phyloP scores from a whole-genome alignment of 2,113 vertebrate genomes.

The Crotalus tigris region DNA sequence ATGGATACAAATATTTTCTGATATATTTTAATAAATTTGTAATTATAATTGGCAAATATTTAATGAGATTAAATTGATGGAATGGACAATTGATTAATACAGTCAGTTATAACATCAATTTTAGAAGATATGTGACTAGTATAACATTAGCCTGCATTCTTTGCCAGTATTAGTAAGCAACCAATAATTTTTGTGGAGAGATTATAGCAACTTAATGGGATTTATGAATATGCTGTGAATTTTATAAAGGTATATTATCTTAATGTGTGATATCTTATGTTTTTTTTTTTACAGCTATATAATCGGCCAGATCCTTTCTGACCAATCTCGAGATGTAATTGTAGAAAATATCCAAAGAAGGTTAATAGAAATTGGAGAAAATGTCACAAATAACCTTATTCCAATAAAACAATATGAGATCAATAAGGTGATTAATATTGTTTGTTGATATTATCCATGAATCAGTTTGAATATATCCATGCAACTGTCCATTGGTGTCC shows the following conservation, averaged over 20 bases:
- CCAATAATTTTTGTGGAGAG: neutral
- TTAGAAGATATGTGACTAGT: neutral
- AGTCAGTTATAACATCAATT: neutral
- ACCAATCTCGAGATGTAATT: constrained; percentile 88
- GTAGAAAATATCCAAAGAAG: constrained; percentile 96
- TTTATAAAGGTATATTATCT: neutral
- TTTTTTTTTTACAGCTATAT: constrained; percentile 78
- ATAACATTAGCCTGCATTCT: neutral
- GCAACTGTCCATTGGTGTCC: neutral
- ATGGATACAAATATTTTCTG: neutral
- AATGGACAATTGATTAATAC: neutral
- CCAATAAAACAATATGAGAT: constrained; percentile 89
- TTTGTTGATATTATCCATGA: neutral
- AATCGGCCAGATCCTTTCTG: constrained; percentile 94
- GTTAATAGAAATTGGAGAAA: constrained; percentile 90
- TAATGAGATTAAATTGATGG: neutral
- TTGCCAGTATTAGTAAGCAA: neutral
- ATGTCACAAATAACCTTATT: constrained; percentile 77
- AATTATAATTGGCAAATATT: neutral
- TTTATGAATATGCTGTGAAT: neutral
- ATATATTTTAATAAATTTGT: neutral
- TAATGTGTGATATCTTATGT: neutral
- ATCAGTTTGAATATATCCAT: neutral
- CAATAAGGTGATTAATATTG: constrained; percentile 82
- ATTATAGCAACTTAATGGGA: neutral